Evolutionary conservation across 2,888 invertebrate genomes (phyloP), one percentile per base, ranked within the genome.

Genomic region (Thumatha senex): DNA sequence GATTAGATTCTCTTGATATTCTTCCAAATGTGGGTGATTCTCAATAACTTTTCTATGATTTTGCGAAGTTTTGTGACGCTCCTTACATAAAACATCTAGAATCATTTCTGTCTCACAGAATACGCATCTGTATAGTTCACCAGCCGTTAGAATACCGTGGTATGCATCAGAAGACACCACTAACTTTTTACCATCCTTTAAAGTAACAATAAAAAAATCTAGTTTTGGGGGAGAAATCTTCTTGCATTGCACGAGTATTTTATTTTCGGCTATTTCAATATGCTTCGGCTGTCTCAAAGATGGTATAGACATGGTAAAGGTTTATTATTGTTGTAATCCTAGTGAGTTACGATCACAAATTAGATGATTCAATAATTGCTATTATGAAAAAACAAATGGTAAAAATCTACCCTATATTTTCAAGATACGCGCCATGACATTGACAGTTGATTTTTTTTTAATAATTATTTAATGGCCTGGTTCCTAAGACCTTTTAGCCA

Each of bases 121-220:
- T 0, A 84, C 70, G 47, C 86, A 86, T 66, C 74, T 77, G 40
- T 70, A 80, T 35, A 67, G 56, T 0, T 74, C 70, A 0, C 76
- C 78, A 0, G 61, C 60, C 1, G 64, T 74, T n/a, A 86, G 47
- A 4, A 87, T 74, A 0, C 86, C 82, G 47, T 87, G 75, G 52
- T 84, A 86, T 0, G 79, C 63, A 46, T 88, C 86, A 0, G 78
- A 78, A 1, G 82, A 55, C 0, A 88, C 69, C 0, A 87, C 86
- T 0, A 88, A 65, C 51, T 80, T 84, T 8, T 51, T 69, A 1
- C 71, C 63, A 30, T 68, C 72, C 53, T 77, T 82, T 31, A 86
- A 53, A 38, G 82, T 84, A 13, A 88, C 43, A 1, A 87, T 84
- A 0, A 85, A 70, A 48, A 41, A 66, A 42, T 79, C 76, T 30